Base-by-base conservation (phyloP, 92 coral and sea anemone species). In the Phymanthus crucifer region DNA sequence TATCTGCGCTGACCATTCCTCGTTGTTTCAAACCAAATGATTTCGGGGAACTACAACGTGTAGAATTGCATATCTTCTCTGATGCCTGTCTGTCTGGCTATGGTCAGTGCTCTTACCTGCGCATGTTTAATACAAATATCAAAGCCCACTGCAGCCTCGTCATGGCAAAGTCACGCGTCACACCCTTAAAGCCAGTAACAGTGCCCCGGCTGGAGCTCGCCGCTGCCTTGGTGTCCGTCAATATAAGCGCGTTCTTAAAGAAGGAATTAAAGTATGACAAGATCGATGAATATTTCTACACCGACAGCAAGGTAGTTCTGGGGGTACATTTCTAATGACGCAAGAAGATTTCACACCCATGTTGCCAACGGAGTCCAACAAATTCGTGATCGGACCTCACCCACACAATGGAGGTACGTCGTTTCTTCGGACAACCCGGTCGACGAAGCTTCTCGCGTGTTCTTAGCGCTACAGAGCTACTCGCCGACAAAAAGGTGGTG, bases 11-110 rank as follows among this genome's bases (percentile, higher is more conserved):
- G 48, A 17, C 40, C 12, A 58, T 85, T 32, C 84, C 84, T 4
- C 66, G 84, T 4, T 85, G 88, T 70, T 85, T 71, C 33, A 85
- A 85, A 74, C 84, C 88, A 23, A 72, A 21, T 0, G 75, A 72
- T 33, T 85, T 85, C 68, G 88, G 88, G 7, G 72, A 66, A 57
- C 47, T 85, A 16, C 32, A 31, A 23, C 17, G 14, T n/a, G 23
- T 66, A 0, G 88, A 85, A 32, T 40, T 85, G 50, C 84, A 85
- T 43, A 75, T 79, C 54, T 85, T 85, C 67, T 78, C 85, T 17
- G 84, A 85, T 74, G 72, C 88, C 19, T 54, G 88, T 43, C 66
- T 73, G 65, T 35, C 47, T 29, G 88, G 84, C 9, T 84, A 78
- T 45, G 79, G 85, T 36, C 79, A 81, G 71, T 82, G 79, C 31